Conservation (phyloP, 2,113 vertebrate species). For the Agelaius phoeniceus region DNA sequence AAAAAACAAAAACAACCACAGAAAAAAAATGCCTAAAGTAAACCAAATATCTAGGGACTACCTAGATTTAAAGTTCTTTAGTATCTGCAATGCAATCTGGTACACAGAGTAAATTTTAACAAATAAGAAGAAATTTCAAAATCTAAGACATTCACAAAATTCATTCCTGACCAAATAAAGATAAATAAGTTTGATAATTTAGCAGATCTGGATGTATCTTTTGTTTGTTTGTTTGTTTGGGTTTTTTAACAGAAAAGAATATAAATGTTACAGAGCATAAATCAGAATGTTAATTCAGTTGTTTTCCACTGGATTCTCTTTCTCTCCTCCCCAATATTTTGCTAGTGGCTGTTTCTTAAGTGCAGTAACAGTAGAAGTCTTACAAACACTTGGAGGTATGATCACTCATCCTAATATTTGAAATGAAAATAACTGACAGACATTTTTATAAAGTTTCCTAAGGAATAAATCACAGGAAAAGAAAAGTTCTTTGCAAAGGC, state of each 20-base stretch:
- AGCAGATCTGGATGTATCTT: neutral
- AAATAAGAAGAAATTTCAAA: slow-evolving; percentile 35
- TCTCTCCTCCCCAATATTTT: neutral
- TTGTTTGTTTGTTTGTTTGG: too few relatives aligned
- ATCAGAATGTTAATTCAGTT: neutral
- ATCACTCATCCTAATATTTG: neutral
- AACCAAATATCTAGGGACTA: neutral
- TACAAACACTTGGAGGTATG: neutral
- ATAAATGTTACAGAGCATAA: neutral
- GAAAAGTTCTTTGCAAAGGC: neutral
- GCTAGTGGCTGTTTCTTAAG: neutral
- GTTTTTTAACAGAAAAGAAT: neutral
- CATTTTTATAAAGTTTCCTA: neutral
- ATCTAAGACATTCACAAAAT: neutral
- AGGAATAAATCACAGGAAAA: neutral
- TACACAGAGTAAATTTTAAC: slow-evolving; percentile 17
- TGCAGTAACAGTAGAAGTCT: neutral
- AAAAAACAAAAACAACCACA: neutral
- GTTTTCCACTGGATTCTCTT: neutral
- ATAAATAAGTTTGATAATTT: slow-evolving; percentile 3
- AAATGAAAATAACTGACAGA: neutral
- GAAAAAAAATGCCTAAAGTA: neutral
- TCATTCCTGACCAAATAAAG: slow-evolving; percentile 55
- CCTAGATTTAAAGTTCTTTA: slow-evolving; percentile 31
- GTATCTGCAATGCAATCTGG: slow-evolving; percentile 22